These are phyloP conservation scores for Turritopsis dohrnii DNA, from an alignment of 30 jellyfish, hydroid and myxozoan genomes.

Conservation along the genomic window DNA sequence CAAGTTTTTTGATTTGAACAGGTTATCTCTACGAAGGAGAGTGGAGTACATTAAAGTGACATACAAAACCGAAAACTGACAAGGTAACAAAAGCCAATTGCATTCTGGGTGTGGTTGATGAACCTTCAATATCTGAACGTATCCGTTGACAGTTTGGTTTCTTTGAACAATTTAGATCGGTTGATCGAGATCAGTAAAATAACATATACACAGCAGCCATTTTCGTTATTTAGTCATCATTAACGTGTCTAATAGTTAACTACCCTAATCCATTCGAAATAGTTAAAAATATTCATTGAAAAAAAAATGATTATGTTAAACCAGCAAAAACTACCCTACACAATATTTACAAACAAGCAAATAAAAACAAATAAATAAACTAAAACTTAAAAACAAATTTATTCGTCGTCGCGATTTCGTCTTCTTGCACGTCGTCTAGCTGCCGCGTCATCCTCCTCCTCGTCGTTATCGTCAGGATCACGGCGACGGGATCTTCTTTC, in stretches of 20 bases:
- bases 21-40: neutral
- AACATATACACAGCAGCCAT: no score
- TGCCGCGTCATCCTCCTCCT: slow-evolving; percentile 14
- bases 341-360: neutral
- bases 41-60: neutral
- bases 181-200: no score
- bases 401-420: neutral
- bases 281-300: neutral
- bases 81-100: neutral
- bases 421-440: slow-evolving; percentile 31
- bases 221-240: no score
- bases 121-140: no score
- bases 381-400: neutral
- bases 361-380: neutral
- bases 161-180: no score
- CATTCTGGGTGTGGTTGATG: neutral
- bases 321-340: neutral
- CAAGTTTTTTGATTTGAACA: neutral
- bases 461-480: slow-evolving; percentile 14
- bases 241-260: no score
- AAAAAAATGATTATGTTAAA: no score
- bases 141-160: no score
- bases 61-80: neutral
- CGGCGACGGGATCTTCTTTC: neutral
- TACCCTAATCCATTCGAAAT: neutral